These are phyloP conservation scores for Cephalophus harveyi DNA, from an alignment of 2,113 vertebrate genomes.

Conservation along the genomic window DNA sequence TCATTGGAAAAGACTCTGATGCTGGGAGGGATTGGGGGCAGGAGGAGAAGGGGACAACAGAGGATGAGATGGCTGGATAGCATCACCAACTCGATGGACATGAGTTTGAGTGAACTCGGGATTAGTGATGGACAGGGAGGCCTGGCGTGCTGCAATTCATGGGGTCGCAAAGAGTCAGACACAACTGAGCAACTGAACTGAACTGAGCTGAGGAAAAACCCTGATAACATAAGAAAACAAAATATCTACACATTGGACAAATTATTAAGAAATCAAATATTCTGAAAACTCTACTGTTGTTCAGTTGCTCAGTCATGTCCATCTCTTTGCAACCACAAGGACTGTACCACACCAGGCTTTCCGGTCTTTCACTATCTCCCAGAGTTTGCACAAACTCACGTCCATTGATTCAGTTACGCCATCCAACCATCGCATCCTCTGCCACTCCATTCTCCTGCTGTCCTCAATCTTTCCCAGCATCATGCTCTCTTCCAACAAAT, in stretches of 20 bases:
- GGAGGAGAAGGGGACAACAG: too few species aligned
- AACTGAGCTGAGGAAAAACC: not conserved
- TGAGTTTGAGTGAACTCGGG: too few species aligned
- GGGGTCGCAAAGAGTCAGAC: too few species aligned
- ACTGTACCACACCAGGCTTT: not conserved
- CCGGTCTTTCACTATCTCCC: not conserved
- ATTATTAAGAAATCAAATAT: not conserved
- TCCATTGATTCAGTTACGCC: fast-evolving
- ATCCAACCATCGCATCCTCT: not conserved
- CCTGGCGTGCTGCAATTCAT: fast-evolving
- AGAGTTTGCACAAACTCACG: not conserved
- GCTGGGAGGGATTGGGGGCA: too few species aligned
- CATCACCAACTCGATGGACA: too few species aligned
- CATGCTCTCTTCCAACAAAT: not conserved
- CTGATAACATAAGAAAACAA: not conserved
- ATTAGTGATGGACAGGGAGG: too few species aligned
- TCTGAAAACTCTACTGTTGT: not conserved
- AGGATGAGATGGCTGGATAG: too few species aligned
- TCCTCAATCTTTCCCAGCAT: not conserved
- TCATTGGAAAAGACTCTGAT: too few species aligned
- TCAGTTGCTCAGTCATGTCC: not conserved
- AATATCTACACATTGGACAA: not conserved
- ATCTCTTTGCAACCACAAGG: not conserved
- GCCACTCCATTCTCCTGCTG: not conserved
- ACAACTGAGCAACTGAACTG: too few species aligned